Evolutionary conservation across 2,113 vertebrate species (phyloP), one percentile per base, ranked within the genome.

Genomic region (Nibea albiflora): DNA sequence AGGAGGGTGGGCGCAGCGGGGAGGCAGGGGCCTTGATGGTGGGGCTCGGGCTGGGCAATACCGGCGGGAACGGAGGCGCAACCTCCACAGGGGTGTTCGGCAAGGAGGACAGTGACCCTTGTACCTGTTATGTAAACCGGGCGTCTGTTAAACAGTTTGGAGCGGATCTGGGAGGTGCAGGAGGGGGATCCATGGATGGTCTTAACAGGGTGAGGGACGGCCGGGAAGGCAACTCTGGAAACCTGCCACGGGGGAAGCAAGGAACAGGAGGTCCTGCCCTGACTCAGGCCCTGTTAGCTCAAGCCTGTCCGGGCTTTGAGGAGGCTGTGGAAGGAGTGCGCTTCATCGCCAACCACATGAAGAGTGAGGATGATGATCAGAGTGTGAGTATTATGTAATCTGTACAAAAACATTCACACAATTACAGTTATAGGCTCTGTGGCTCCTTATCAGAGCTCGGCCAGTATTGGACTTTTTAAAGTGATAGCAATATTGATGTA

Each of bases 301-400:
- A 95, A 17, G 94, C 95, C 63, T 93, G 96, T 42, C 96, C 97
- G 0, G 96, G 97, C 10, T 94, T 99, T 22, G 95, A 96, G 54
- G 97, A 98, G 82, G 97, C 98, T 0, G 97, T 98, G 85, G 97
- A 98, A 0, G 97, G 98, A 0, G 98, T 99, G 52, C 95, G 97
- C 73, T 99, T 99, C 95, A 99, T 99, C 0, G 98, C 97, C 0
- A 97, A 97, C 89, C 98, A 99, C 94, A 97, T 99, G 97, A 96
- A 96, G 88, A 96, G 96, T 0, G 98, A 99, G 88, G 98, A 99
- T 0, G 96, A 98, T 0, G 97, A 99, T 74, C 97, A 97, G 93
- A 99, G 98, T 1, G 98, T 99, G 87, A 98, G 98, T 96, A 78
- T 83, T 49, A 12, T 22, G 9, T 57, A 6, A 19, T 44, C 17